Conservation (phyloP, 2,113 vertebrate genomes). For the Leptodactylus fuscus region DNA sequence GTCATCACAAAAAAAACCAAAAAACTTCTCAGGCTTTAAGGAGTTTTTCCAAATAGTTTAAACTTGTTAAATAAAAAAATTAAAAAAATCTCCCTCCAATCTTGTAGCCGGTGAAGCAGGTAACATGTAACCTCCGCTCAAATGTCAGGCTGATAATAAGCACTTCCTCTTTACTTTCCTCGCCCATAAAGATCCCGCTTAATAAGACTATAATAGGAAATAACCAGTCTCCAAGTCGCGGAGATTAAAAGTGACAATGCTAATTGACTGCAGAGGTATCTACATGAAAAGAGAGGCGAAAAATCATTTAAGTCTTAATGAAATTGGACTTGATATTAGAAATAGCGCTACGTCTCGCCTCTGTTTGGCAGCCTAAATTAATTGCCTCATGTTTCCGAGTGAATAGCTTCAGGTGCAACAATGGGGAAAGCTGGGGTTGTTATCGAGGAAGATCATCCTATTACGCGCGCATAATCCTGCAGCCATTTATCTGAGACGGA, state of each 20-base stretch:
- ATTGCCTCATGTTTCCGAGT: constrained; percentile 69
- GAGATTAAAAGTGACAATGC: constrained; percentile 96
- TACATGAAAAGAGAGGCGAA: constrained; percentile 86
- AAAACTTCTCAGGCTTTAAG: too few species aligned
- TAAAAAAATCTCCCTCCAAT: constrained; percentile 20
- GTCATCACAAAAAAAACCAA: too few species aligned
- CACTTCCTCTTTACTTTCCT: constrained; percentile 81
- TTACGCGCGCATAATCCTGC: not conserved
- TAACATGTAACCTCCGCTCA: constrained; percentile 87
- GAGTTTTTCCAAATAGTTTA: too few species aligned
- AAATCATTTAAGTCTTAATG: constrained; percentile 93
- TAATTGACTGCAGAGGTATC: constrained; percentile 94
- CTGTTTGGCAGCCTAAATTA: constrained; percentile 73
- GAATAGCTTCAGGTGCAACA: constrained; percentile 62
- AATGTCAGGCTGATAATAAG: constrained; percentile 94
- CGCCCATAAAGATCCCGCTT: constrained; percentile 82
- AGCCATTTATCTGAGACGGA: not conserved
- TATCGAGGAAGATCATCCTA: constrained; percentile 43
- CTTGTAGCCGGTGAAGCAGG: constrained; percentile 87
- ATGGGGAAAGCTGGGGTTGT: constrained; percentile 7
- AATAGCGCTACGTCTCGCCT: constrained; percentile 72
- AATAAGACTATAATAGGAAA: constrained; percentile 94
- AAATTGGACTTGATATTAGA: constrained; percentile 92
- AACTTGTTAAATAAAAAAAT: too few species aligned
- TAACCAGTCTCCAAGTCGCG: constrained; percentile 85